phyloP scores from a whole-genome alignment of 2,888 invertebrate genomes.

The Thereva unica region DNA sequence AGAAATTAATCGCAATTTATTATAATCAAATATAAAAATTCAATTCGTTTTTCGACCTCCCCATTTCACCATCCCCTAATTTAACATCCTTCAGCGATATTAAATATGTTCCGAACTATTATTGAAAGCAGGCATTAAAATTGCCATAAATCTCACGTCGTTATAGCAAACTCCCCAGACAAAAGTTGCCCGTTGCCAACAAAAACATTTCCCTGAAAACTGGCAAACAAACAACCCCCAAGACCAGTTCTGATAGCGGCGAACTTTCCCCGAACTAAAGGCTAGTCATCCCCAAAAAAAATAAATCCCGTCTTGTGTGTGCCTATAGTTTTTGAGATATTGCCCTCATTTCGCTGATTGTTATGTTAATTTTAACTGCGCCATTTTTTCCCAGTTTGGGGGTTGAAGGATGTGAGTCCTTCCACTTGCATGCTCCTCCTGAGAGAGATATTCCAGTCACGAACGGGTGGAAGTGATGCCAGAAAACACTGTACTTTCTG shows the following conservation, averaged over 20 bases:
- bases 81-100: neutral
- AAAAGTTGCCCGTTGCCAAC: neutral
- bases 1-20: too few relatives aligned
- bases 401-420: too few relatives aligned
- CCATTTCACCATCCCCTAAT: too few relatives aligned
- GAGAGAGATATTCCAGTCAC: too few relatives aligned
- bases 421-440: too few relatives aligned
- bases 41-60: too few relatives aligned
- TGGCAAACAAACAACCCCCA: conserved; percentile 19
- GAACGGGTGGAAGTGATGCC: neutral
- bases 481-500: neutral
- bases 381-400: conserved; percentile 7
- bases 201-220: neutral
- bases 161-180: neutral
- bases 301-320: neutral
- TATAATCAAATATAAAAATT: too few relatives aligned
- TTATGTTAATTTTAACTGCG: conserved; percentile 40
- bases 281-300: conserved; percentile 1
- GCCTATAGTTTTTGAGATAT: conserved; percentile 42
- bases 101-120: conserved; percentile 1
- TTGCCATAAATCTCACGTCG: conserved; percentile 24
- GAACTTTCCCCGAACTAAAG: conserved; percentile 11
- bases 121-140: conserved; percentile 27
- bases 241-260: neutral
- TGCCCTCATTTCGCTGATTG: conserved; percentile 40